A percentile compares a stretch with the other conserved stretches of the same genome.
Conservation (phyloP, 2,113 vertebrate species). For the Rhinichthys klamathensis region DNA sequence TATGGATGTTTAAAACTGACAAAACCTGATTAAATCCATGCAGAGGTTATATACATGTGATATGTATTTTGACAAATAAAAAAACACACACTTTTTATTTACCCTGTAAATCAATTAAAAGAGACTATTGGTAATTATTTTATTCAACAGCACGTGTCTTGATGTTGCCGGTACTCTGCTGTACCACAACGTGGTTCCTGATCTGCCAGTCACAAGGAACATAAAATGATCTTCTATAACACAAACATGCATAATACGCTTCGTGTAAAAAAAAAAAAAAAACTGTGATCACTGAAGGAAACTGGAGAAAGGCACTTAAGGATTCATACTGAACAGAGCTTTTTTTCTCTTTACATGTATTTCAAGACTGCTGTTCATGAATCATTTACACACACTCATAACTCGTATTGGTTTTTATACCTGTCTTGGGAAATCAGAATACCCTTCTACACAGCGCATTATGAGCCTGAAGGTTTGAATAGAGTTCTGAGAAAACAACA, state of each 20-base stretch:
- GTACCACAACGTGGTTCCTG: conserved; percentile 31
- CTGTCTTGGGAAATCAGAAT: conserved; percentile 34
- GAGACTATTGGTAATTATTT: neutral
- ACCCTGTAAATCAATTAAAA: neutral
- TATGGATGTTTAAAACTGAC: too few species aligned
- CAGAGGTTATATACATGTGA: neutral
- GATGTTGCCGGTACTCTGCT: neutral
- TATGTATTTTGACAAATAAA: conserved; percentile 8
- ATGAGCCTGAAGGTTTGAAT: neutral
- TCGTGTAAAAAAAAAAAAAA: neutral
- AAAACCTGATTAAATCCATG: neutral
- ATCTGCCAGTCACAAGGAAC: conserved; percentile 24
- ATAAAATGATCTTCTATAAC: conserved; percentile 9
- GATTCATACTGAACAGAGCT: neutral
- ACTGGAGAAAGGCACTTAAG: neutral
- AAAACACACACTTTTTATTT: conserved; percentile 34
- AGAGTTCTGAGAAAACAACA: conserved; percentile 10
- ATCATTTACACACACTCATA: conserved; percentile 24
- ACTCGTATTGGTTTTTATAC: conserved; percentile 15
- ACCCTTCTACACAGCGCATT: neutral
- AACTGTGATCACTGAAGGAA: neutral
- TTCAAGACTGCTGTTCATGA: conserved; percentile 32
- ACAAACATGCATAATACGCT: neutral
- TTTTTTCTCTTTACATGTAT: neutral
- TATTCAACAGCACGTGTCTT: neutral